Conservation (phyloP, 2,888 invertebrate species). For the Pyrrhia umbra region DNA sequence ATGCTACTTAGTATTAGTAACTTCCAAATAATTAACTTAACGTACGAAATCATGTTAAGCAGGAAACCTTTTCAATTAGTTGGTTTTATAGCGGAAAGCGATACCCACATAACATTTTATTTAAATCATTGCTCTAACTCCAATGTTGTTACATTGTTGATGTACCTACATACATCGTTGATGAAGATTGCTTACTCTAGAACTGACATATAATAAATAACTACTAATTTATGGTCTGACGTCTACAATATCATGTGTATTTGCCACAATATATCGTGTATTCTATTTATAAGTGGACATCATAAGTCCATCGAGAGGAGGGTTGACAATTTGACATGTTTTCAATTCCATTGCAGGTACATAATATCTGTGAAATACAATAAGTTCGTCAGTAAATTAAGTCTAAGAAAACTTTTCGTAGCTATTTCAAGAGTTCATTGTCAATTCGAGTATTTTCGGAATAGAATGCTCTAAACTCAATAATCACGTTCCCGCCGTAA, state of each 20-base stretch:
- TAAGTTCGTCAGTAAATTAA: slow-evolving; percentile 8
- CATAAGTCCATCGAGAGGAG: slow-evolving; percentile 56
- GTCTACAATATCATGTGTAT: slow-evolving; percentile 45
- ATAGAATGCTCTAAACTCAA: slow-evolving; percentile 48
- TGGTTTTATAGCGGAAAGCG: slow-evolving; percentile 25
- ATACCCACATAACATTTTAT: slow-evolving; percentile 18
- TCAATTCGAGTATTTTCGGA: slow-evolving; percentile 25
- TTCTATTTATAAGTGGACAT: slow-evolving; percentile 41
- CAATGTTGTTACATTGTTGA: slow-evolving; percentile 5
- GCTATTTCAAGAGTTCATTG: slow-evolving; percentile 8
- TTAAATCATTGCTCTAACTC: background rate
- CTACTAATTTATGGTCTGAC: slow-evolving; percentile 34
- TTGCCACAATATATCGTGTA: slow-evolving; percentile 50
- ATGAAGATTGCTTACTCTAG: slow-evolving; percentile 28
- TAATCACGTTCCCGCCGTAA: slow-evolving; percentile 63
- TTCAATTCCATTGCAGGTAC: slow-evolving; percentile 54
- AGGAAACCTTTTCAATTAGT: slow-evolving; percentile 23
- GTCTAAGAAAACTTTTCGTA: slow-evolving; percentile 5
- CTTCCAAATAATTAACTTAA: slow-evolving; percentile 22
- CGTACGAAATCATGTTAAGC: slow-evolving; percentile 2
- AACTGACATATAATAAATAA: slow-evolving; percentile 32
- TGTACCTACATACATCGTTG: slow-evolving; percentile 1
- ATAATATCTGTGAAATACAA: slow-evolving; percentile 30
- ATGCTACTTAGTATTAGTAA: background rate
- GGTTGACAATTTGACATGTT: slow-evolving; percentile 65